Base-by-base conservation (phyloP, 1,140 invertebrate genomes). In the Pogonognathellus flavescens region DNA sequence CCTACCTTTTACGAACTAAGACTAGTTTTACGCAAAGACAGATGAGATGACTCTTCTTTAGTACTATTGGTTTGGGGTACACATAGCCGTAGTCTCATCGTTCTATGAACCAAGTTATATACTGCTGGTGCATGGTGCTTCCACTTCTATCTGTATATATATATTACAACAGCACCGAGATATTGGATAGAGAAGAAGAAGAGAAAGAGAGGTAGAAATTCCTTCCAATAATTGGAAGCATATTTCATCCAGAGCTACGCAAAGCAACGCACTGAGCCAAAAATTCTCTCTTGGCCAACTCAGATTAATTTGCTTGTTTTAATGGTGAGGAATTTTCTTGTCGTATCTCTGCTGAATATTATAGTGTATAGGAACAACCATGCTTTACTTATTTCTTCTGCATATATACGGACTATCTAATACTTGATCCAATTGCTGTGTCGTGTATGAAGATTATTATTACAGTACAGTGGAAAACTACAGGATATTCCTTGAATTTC, bases 151-250 rank as follows among this genome's bases (percentile, higher is more conserved):
- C n/a, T n/a, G n/a, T n/a, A 11, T 11, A 13, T 70, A 11, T 76
- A 1, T 76, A 13, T 62, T 76, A 76, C 70, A 1, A 25, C 11
- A 66, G 31, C 31, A 16, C 13, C 10, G 49, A 81, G 52, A 50
- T 41, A 59, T 59, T 59, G 50, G 80, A 82, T 82, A 50, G 81
- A 62, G 57, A 82, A 11, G 57, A 82, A 11, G 53, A 20, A 31
- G 31, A 82, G 81, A 41, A 41, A 41, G 55, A 53, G 80, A 82
- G 53, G 55, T 60, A 59, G 31, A 82, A 82, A 62, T 82, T 62
- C 55, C 81, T 62, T 62, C 31, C 55, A 50, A 62, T 82, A 82
- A 82, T 82, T 82, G 81, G 81, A 82, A 59, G 81, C 81, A 82
- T 82, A 82, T 82, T 82, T 82, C 81, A 82, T 82, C 53, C 80